phyloP scores from a whole-genome alignment of 2,113 vertebrate genomes.

The Lophius piscatorius region DNA sequence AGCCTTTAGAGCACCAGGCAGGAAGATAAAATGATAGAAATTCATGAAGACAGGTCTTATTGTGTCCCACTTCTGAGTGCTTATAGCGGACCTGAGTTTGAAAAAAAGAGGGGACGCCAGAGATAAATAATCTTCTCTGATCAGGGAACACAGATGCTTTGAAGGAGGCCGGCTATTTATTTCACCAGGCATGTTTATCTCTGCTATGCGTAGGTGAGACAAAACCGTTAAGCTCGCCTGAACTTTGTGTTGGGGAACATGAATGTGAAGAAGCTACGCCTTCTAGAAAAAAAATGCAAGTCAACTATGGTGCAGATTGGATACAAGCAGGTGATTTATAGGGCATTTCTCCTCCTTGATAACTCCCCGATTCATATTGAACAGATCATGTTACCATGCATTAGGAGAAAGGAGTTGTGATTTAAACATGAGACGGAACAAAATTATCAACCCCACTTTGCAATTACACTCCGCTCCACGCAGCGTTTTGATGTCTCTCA shows the following conservation, averaged over 20 bases:
- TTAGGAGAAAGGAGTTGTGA: too few relatives aligned
- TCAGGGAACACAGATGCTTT: constrained; percentile 18
- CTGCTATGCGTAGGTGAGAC: constrained; percentile 5
- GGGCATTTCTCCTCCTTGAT: too few relatives aligned
- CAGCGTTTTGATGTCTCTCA: constrained; percentile 21
- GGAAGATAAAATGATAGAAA: constrained; percentile 26
- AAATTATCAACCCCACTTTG: constrained; percentile 2
- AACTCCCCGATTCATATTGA: too few relatives aligned
- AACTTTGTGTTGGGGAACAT: too few relatives aligned
- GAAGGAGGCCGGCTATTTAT: constrained; percentile 5
- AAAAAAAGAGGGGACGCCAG: constrained; percentile 22
- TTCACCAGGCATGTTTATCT: constrained; percentile 31
- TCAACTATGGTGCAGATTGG: too few relatives aligned
- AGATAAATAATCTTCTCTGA: constrained; percentile 47
- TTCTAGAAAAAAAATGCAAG: too few relatives aligned
- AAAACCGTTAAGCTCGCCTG: not conserved
- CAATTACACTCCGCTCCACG: not conserved
- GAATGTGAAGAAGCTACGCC: too few relatives aligned
- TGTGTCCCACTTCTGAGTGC: constrained; percentile 4
- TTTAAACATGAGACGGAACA: constrained; percentile 7
- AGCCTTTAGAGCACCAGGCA: constrained; percentile 32
- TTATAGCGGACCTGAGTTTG: constrained; percentile 24
- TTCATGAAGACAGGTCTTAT: constrained; percentile 32
- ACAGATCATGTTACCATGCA: too few relatives aligned
- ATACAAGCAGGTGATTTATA: too few relatives aligned